phyloP scores from a whole-genome alignment of 2,113 vertebrate genomes.

The Globicephala melas region DNA sequence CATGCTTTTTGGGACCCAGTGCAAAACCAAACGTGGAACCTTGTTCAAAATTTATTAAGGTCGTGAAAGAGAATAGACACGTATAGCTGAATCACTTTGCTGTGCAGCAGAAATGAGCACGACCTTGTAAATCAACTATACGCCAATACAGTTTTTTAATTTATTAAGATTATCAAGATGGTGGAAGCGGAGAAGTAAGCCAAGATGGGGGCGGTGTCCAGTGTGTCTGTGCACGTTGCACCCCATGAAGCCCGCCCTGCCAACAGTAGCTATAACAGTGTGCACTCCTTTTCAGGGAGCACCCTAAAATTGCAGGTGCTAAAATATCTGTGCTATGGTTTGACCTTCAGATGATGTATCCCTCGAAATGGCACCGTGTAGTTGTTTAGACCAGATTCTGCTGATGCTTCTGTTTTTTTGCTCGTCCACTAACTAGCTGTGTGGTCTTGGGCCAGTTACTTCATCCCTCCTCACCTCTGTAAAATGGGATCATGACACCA shows the following conservation, averaged over 20 bases:
- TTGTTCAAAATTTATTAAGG: not conserved
- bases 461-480: not conserved
- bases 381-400: not conserved
- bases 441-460: not conserved
- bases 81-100: not conserved
- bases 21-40: not conserved
- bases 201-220: too few relatives aligned
- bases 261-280: not conserved
- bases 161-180: not conserved
- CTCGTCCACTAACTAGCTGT: not conserved
- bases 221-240: rapidly evolving
- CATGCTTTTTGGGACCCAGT: not conserved
- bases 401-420: too few relatives aligned
- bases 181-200: not conserved
- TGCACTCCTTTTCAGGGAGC: not conserved
- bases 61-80: not conserved
- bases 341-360: rapidly evolving
- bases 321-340: rapidly evolving
- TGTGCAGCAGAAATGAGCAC: not conserved
- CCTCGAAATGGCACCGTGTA: rapidly evolving
- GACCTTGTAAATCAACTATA: not conserved
- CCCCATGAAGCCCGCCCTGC: rapidly evolving
- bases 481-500: too few relatives aligned
- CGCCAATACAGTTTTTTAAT: not conserved
- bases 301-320: not conserved